These are phyloP conservation scores for Brachyopa scutellaris DNA, from an alignment of 2,888 invertebrate genomes.

Conservation along the genomic window DNA sequence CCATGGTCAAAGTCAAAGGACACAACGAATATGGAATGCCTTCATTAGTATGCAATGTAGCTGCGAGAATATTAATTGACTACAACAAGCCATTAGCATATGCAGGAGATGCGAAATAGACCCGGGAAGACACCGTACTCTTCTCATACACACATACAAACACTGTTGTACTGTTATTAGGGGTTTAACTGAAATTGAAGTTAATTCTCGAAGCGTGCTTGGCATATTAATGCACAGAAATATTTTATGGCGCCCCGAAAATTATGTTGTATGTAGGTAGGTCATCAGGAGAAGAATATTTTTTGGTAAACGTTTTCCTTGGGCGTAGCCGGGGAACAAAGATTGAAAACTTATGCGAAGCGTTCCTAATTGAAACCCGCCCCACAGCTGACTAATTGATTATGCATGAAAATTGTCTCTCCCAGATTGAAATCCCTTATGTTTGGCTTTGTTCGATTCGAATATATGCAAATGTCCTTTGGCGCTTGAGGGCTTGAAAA, in stretches of 20 bases:
- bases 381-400: conserved; percentile 55
- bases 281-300: background rate
- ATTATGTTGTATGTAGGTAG: conserved; percentile 51
- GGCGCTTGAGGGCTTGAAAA: no score
- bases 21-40: conserved; percentile 13
- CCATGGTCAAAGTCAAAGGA: conserved; percentile 60
- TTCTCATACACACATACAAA: no score
- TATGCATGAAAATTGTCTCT: conserved; percentile 45
- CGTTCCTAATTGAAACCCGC: conserved; percentile 55
- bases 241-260: conserved; percentile 19
- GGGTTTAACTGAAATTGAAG: conserved; percentile 71
- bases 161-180: conserved; percentile 58
- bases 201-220: conserved; percentile 66
- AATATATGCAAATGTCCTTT: conserved; percentile 6
- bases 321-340: conserved; percentile 8
- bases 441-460: no score
- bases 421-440: conserved; percentile 2
- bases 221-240: conserved; percentile 59
- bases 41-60: conserved; percentile 66
- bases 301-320: no score
- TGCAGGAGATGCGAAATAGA: conserved; percentile 62
- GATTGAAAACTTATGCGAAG: conserved; percentile 62
- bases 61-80: conserved; percentile 70
- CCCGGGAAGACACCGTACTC: conserved; percentile 3
- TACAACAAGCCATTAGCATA: conserved; percentile 71